Evolutionary conservation across 2,888 invertebrate genomes (phyloP).

Genomic region (Bimastos eiseni): DNA sequence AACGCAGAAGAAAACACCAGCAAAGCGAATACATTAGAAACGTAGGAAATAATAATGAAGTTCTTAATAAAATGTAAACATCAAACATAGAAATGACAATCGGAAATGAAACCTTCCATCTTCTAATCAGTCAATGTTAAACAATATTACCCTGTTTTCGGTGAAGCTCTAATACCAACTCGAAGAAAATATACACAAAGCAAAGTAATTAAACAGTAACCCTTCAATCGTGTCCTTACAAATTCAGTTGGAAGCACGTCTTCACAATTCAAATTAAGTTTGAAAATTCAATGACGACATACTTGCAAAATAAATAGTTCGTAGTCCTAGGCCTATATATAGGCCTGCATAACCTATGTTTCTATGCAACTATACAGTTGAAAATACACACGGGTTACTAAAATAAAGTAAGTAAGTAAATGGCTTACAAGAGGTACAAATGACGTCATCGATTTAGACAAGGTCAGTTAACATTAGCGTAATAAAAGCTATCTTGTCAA

Average conservation of each 20-base stretch:
- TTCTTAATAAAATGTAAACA: not conserved
- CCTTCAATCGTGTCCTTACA: not conserved
- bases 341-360: too few species aligned
- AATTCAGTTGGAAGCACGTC: not conserved
- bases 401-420: too few species aligned
- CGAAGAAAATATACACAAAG: not conserved
- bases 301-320: not conserved
- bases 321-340: not conserved
- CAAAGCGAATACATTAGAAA: not conserved
- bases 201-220: slow-evolving; percentile 4
- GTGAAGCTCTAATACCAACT: slow-evolving; percentile 4
- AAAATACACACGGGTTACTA: not conserved
- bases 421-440: too few species aligned
- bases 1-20: not conserved
- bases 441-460: too few species aligned
- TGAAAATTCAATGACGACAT: not conserved
- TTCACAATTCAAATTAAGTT: not conserved
- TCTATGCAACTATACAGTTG: not conserved
- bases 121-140: not conserved
- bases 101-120: not conserved
- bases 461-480: too few species aligned
- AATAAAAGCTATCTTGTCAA: too few species aligned
- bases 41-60: slow-evolving; percentile 13
- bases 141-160: not conserved
- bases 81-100: not conserved